Base-by-base conservation (phyloP, 2,888 invertebrate genomes). In the Ectropis crepuscularia region DNA sequence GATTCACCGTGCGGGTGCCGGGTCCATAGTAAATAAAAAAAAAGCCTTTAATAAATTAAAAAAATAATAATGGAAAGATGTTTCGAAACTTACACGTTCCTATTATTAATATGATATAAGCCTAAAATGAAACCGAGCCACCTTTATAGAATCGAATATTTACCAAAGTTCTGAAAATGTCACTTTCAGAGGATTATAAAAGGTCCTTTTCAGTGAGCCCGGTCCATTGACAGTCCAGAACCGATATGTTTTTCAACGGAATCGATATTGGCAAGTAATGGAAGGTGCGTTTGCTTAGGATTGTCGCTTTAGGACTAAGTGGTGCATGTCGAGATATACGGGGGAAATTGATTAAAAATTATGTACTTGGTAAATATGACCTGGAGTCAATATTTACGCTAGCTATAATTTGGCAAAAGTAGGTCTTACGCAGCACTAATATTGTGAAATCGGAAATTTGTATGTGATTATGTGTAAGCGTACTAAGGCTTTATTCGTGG, bases 241-340 rank as follows among this genome's bases (percentile, higher is more conserved):
- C 58, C 63, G 58, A 63, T 58, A 63, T 63, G 58, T 63, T 53
- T 63, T 63, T 58, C 12, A 54, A 50, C n/a, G 63, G 57, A 63
- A 63, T 57, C 53, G 63, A 63, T 63, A 63, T 39, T 38, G 43
- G 49, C 38, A 28, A 10, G 53, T 63, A 63, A 63, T 63, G 63
- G 63, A 63, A 53, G 48, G 53, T 38, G 42, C 28, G 63, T 63
- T 63, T 63, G 53, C 53, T 57, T 63, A 63, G 63, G 63, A 42
- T 37, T 53, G 63, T 63, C 38, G 57, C 12, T 39, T 57, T 57
- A 63, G 63, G 63, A 45, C 45, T n/a, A 9, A 57, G 46, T 57
- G 55, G 39, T 58, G 48, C 48, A 36, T 46, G 11, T 38, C 8
- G 36, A 36, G 42, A 48, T 46, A 42, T 49, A 42, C 37, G 36